phyloP scores from a whole-genome alignment of 2,888 invertebrate species.

The Perizoma affinitatum region DNA sequence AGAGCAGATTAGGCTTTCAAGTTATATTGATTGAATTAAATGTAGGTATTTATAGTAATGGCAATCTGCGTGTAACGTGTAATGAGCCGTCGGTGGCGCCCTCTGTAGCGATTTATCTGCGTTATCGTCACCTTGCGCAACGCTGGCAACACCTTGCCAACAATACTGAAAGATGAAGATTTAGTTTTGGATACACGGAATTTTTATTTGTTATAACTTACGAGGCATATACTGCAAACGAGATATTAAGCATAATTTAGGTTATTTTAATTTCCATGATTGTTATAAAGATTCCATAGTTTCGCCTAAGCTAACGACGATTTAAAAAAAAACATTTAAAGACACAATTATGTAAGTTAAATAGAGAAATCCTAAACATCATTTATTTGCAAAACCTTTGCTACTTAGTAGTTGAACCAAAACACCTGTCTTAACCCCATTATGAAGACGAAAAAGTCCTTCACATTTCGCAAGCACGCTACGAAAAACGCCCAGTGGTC shows the following conservation, averaged over 20 bases:
- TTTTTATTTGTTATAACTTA: background rate
- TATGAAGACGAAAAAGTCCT: conserved; percentile 27
- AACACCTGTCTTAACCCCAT: conserved; percentile 32
- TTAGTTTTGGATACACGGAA: background rate
- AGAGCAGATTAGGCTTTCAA: conserved; percentile 26
- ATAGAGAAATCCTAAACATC: too few species aligned
- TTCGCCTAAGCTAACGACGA: too few species aligned
- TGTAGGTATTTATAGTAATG: conserved; percentile 29
- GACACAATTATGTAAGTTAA: too few species aligned
- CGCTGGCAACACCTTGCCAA: conserved; percentile 2
- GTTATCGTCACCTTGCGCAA: conserved; percentile 27
- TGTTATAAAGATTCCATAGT: too few species aligned
- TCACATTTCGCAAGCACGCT: conserved; percentile 39
- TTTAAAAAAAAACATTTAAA: too few species aligned
- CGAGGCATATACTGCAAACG: too few species aligned
- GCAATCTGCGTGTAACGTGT: conserved; percentile 39
- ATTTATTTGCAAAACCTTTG: too few species aligned
- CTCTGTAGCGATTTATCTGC: conserved; percentile 41
- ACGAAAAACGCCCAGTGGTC: conserved; percentile 33
- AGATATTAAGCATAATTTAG: too few species aligned
- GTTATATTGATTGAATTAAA: conserved; percentile 47
- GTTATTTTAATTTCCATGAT: too few species aligned
- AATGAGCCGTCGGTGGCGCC: conserved; percentile 44
- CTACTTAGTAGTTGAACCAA: conserved; percentile 8
- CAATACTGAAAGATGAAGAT: conserved; percentile 7